phyloP scores from a whole-genome alignment of 1,140 invertebrate genomes.

The Apis laboriosa region DNA sequence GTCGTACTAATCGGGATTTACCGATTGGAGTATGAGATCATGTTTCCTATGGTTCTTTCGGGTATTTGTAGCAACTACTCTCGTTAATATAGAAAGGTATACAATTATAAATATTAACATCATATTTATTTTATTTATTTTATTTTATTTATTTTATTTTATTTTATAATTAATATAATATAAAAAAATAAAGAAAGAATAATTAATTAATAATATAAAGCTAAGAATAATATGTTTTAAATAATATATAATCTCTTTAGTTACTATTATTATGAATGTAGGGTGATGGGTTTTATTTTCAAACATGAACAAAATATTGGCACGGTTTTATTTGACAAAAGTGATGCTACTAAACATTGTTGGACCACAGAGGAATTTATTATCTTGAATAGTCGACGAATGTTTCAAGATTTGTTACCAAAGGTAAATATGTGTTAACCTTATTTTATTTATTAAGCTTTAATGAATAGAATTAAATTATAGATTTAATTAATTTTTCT shows the following conservation, averaged over 20 bases:
- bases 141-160: not conserved
- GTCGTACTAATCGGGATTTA: slow-evolving; percentile 41
- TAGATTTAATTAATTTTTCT: too few relatives aligned
- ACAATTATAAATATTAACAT: not conserved
- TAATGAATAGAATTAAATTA: not conserved
- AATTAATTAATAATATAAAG: not conserved
- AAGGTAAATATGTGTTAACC: slow-evolving; percentile 57
- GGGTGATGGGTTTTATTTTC: slow-evolving; percentile 48
- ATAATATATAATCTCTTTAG: not conserved
- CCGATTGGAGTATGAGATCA: slow-evolving; percentile 66
- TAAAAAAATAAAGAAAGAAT: too few relatives aligned
- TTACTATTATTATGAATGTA: not conserved
- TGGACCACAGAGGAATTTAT: slow-evolving; percentile 73
- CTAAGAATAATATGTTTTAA: not conserved
- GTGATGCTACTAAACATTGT: slow-evolving; percentile 65
- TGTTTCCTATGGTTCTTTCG: slow-evolving; percentile 60
- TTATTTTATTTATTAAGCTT: not conserved
- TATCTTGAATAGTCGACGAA: slow-evolving; percentile 67
- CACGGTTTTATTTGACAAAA: slow-evolving; percentile 73
- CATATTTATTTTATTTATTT: not conserved
- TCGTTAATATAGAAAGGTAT: slow-evolving; percentile 55
- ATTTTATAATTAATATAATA: not conserved
- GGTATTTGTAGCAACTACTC: slow-evolving; percentile 40
- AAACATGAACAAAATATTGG: slow-evolving; percentile 66
- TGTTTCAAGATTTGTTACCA: slow-evolving; percentile 74